These are phyloP conservation scores for Drosophila meridionalis DNA, from an alignment of 2,888 invertebrate species.

Conservation along the genomic window DNA sequence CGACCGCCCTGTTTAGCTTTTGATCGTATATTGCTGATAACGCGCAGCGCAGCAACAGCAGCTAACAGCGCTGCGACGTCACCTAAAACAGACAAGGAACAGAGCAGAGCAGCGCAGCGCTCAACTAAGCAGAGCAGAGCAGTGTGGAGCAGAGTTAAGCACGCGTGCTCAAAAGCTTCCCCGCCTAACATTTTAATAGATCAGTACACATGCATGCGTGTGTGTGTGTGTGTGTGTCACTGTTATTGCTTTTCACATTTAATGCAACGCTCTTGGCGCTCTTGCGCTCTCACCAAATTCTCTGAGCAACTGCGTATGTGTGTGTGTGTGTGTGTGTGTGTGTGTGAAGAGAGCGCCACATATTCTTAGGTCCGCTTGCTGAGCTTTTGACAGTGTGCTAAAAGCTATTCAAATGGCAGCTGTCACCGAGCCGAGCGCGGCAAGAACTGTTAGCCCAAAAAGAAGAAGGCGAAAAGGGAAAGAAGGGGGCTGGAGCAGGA, in stretches of 20 bases:
- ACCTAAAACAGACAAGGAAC: constrained; percentile 4
- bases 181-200: constrained; percentile 23
- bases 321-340: neutral
- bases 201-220: neutral
- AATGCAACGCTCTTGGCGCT: constrained; percentile 9
- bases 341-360: neutral
- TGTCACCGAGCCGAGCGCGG: constrained; percentile 10
- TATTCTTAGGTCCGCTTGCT: neutral
- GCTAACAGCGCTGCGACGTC: constrained; percentile 19
- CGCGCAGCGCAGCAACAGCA: constrained; percentile 38
- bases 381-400: constrained; percentile 22
- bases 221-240: neutral
- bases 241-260: constrained; percentile 16
- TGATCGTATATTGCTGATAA: constrained; percentile 72
- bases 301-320: neutral
- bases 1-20: constrained; percentile 37
- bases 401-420: constrained; percentile 24
- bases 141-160: constrained; percentile 7
- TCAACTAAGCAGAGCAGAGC: neutral
- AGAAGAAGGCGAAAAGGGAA: neutral
- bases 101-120: constrained; percentile 1
- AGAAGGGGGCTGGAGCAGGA: neutral
- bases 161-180: constrained; percentile 27
- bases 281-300: neutral
- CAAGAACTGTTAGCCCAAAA: constrained; percentile 2